Base-by-base conservation (phyloP, 2,797 vertebrate species). In the Mus spretus region DNA sequence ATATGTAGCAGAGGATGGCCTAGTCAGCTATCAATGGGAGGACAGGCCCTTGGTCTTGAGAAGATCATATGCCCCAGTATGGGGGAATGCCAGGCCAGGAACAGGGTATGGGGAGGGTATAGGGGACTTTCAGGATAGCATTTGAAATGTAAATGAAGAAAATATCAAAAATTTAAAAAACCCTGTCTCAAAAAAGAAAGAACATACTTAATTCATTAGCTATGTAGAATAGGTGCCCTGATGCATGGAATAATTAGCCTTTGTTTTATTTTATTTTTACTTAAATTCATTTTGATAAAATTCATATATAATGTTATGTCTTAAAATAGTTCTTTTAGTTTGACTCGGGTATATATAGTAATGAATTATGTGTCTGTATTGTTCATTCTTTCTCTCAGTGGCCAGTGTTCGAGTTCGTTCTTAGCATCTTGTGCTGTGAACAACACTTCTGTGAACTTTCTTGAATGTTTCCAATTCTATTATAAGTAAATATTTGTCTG, bases 281-380 rank as follows among this genome's bases (percentile, higher is more conserved):
- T 92, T 82, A 79, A 53, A 40, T 26, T 90, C 72, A 57, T 53
- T 50, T 34, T 85, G 80, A 57, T 87, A 74, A 93, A 93, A 83
- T n/a, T 44, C 53, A 92, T 67, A 87, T 8, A 10, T 95, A 89
- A 37, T 55, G 26, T 7, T 79, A 22, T 86, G 37, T 72, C 19
- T 22, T 91, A 65, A 72, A 65, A 7, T 50, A 88, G 9, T 88
- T 90, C 44, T 87, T 87, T 92, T 24, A 84, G 88, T 93, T 78
- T 88, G 44, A 65, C 19, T 75, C 40, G 6, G 50, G 8, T 75
- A 90, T 93, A 67, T 84, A 67, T 10, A 37, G 4, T 85, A 84
- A n/a, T n/a, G 11, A 15, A 65, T 74, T 85, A 91, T 88, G n/a
- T 65, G 10, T 72, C 34, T 95, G 8, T 92, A 79, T 11, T 2